Percentiles rank a stretch among this genome's conserved stretches.
Conservation (phyloP, 2,888 invertebrate species). For the Spisula subtruncata region DNA sequence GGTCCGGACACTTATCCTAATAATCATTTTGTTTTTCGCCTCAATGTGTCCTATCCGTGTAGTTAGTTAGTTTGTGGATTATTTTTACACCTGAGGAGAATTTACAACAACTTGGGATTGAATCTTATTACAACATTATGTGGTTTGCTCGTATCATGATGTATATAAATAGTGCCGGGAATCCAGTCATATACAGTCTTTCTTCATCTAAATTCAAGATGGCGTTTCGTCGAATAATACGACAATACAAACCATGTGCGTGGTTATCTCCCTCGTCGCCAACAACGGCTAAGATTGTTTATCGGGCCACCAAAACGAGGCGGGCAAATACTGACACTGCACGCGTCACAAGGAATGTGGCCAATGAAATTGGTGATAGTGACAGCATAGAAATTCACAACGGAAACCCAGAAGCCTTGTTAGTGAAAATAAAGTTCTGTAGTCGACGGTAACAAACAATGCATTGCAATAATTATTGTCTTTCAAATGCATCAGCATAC, state of each 20-base stretch:
- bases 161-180: conserved; percentile 96
- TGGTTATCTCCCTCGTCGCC: background rate
- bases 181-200: conserved; percentile 96
- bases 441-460: background rate
- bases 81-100: conserved; percentile 92
- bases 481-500: too few relatives aligned
- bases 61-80: conserved; percentile 94
- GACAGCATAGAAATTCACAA: conserved; percentile 11
- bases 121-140: conserved; percentile 94
- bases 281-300: conserved; percentile 21
- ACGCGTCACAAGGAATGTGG: background rate
- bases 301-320: conserved; percentile 29
- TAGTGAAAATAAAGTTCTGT: background rate
- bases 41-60: conserved; percentile 96
- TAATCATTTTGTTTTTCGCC: conserved; percentile 93
- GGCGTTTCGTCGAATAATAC: conserved; percentile 74
- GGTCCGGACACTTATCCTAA: conserved; percentile 80
- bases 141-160: conserved; percentile 94
- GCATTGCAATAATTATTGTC: too few relatives aligned
- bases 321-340: conserved; percentile 18
- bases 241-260: conserved; percentile 30
- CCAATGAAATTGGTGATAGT: background rate
- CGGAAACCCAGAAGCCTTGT: background rate
- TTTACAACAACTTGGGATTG: conserved; percentile 92
- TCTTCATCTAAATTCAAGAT: conserved; percentile 96